Evolutionary conservation across 2,888 invertebrate genomes (phyloP).

Genomic region (Andricus curvator): DNA sequence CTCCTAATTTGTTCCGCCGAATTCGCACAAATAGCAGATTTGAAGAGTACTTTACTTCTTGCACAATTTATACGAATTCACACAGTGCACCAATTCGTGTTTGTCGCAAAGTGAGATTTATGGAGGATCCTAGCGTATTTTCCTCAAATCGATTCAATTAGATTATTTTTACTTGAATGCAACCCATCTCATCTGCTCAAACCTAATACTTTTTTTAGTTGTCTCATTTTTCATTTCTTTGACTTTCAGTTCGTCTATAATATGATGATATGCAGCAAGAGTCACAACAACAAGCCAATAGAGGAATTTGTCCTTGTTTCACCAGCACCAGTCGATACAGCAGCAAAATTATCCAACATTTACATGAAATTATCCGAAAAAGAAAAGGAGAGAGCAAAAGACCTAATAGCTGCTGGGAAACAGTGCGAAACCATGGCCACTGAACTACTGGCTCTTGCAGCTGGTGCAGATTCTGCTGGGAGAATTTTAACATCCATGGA

Average conservation of each 20-base stretch:
- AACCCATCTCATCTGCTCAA: not conserved
- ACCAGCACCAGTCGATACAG: constrained; percentile 99
- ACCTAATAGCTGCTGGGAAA: constrained; percentile 95
- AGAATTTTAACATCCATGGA: constrained; percentile 97
- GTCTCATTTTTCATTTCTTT: constrained; percentile 37
- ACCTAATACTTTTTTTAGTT: not conserved
- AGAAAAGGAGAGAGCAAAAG: constrained; percentile 99
- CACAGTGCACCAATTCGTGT: too few species aligned
- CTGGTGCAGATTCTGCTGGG: constrained; percentile 96
- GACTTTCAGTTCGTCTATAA: constrained; percentile 91
- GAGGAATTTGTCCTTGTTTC: constrained; percentile 99
- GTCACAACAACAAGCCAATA: constrained; percentile 96
- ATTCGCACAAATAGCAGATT: too few species aligned
- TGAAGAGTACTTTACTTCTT: too few species aligned
- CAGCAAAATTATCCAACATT: constrained; percentile 97
- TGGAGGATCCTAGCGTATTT: too few species aligned
- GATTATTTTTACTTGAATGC: too few species aligned
- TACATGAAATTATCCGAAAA: constrained; percentile 93
- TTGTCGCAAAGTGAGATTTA: too few species aligned
- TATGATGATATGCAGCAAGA: constrained; percentile 98
- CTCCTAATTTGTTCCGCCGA: too few species aligned
- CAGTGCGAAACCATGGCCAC: constrained; percentile 99
- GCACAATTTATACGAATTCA: too few species aligned
- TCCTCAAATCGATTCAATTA: too few species aligned
- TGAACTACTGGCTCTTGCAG: constrained; percentile 94